These are phyloP conservation scores for Procambarus clarkii DNA, from an alignment of 1,140 invertebrate species.

Conservation along the genomic window DNA sequence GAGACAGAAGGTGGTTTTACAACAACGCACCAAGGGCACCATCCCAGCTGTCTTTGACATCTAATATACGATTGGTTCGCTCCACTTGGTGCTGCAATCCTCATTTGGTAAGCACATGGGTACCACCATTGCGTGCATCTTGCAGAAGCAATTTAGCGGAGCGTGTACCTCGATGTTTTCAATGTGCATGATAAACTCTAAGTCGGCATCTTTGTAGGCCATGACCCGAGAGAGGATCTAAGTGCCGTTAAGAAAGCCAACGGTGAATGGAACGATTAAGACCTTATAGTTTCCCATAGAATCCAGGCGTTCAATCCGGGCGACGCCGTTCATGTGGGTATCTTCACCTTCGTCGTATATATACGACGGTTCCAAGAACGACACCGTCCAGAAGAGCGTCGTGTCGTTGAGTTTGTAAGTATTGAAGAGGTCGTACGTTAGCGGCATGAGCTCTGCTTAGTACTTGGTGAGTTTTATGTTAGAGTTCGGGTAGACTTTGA, in stretches of 20 bases:
- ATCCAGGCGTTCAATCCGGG: neutral
- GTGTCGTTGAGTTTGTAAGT: neutral
- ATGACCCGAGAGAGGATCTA: neutral
- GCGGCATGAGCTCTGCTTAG: neutral
- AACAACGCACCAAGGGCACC: too few relatives aligned
- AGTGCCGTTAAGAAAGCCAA: neutral
- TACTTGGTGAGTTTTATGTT: neutral
- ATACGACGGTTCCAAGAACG: neutral
- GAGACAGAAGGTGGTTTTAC: too few relatives aligned
- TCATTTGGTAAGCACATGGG: too few relatives aligned
- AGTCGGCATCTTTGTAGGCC: neutral
- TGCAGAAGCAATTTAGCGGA: too few relatives aligned
- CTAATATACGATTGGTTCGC: too few relatives aligned
- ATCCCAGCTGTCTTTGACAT: too few relatives aligned
- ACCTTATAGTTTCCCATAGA: neutral
- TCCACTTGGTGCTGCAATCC: too few relatives aligned
- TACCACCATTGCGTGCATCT: too few relatives aligned
- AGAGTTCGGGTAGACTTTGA: neutral
- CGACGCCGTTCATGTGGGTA: neutral
- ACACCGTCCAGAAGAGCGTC: neutral
- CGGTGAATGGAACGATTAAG: neutral
- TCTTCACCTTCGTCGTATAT: neutral
- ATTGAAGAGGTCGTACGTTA: neutral
- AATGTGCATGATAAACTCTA: neutral
- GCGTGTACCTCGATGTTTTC: neutral